Conservation (phyloP, 2,888 invertebrate genomes). For the Calliphora vomitoria region DNA sequence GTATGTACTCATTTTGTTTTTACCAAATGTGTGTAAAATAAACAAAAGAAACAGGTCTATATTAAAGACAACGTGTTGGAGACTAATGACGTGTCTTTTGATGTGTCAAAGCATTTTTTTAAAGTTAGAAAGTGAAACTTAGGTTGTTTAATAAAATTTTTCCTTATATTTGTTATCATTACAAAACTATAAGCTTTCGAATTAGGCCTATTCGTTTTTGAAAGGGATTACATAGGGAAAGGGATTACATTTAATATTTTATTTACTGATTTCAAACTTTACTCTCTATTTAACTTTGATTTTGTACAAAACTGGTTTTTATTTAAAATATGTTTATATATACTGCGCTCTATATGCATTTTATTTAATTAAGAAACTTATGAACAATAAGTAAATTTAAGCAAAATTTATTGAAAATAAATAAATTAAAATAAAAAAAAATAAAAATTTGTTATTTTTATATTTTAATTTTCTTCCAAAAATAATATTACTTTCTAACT, state of each 20-base stretch:
- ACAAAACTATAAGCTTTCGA: not conserved
- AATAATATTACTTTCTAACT: too few species aligned
- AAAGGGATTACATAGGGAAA: too few species aligned
- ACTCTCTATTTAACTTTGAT: not conserved
- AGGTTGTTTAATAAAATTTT: conserved; percentile 5
- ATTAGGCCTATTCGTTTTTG: not conserved
- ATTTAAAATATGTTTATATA: too few species aligned
- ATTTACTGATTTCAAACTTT: not conserved
- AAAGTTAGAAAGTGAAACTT: conserved; percentile 57
- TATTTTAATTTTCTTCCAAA: too few species aligned
- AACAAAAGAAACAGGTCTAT: not conserved
- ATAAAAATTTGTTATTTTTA: too few species aligned
- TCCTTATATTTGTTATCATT: not conserved
- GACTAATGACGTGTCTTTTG: conserved; percentile 61
- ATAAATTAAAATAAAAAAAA: too few species aligned
- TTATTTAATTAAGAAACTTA: too few species aligned
- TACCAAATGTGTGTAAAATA: conserved; percentile 3
- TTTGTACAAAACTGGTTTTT: too few species aligned
- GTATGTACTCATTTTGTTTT: conserved; percentile 27
- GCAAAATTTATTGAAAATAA: too few species aligned
- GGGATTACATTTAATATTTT: too few species aligned
- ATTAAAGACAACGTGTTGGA: conserved; percentile 50
- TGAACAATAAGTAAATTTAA: too few species aligned
- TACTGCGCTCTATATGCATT: too few species aligned
- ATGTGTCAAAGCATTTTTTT: conserved; percentile 11